phyloP scores from a whole-genome alignment of 2,113 vertebrate genomes.

The Megaleporinus macrocephalus region DNA sequence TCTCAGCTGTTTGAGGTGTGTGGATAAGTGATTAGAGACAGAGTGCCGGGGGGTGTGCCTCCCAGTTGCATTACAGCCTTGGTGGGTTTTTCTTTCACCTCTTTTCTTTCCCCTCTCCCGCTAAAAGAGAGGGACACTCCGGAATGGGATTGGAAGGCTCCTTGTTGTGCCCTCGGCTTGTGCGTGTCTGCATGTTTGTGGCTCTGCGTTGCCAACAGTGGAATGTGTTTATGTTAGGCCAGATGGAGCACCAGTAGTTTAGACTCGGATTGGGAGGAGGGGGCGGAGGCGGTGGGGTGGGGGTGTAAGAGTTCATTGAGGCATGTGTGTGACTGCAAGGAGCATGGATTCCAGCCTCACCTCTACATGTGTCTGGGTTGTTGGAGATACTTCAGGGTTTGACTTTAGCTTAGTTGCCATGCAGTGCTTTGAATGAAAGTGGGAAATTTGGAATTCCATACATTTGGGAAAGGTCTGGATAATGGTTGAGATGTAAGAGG shows the following conservation, averaged over 20 bases:
- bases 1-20: conserved; percentile 46
- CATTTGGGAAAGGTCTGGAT: too few species aligned
- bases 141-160: conserved; percentile 34
- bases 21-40: conserved; percentile 51
- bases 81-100: not conserved
- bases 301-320: not conserved
- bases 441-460: too few species aligned
- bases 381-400: too few species aligned
- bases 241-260: conserved; percentile 35
- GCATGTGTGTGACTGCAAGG: not conserved
- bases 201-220: conserved; percentile 34
- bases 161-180: conserved; percentile 18
- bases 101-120: not conserved
- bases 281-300: not conserved
- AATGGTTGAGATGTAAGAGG: too few species aligned
- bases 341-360: not conserved
- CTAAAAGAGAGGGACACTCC: not conserved
- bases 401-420: too few species aligned
- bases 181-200: conserved; percentile 23
- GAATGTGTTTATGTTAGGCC: conserved; percentile 48
- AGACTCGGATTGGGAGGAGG: not conserved
- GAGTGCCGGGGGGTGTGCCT: not conserved
- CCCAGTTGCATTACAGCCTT: not conserved
- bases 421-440: too few species aligned
- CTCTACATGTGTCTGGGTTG: too few species aligned